Base-by-base conservation (phyloP, 2,888 invertebrate genomes). In the Tortrix viridana region DNA sequence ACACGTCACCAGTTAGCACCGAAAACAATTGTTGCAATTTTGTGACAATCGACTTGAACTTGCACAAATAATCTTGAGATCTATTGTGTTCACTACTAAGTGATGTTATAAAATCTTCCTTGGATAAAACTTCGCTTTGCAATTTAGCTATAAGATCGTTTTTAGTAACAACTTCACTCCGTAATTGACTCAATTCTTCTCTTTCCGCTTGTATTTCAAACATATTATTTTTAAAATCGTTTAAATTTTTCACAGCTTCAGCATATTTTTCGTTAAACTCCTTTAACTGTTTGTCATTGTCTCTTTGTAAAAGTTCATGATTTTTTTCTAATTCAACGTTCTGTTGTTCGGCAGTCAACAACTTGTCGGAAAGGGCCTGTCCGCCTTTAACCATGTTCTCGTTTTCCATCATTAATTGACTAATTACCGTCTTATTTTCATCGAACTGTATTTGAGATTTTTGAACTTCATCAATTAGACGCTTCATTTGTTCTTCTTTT, bases 1-100 rank as follows among this genome's bases (percentile, higher is more conserved):
- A 70, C 48, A 75, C 72, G 53, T 81, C 76, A 23, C 77, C 77
- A 18, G 81, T 75, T 60, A 86, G 67, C 60, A 75, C 71, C 3
- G 60, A 50, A 14, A 83, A 70, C 58, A 86, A 76, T 49, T 71
- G 69, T 66, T 81, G 74, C 49, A 82, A 50, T 70, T 79, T 81
- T 16, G 54, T 56, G 44, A 82, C 59, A 6, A 73, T 68, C 20
- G 70, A 65, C 68, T 82, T 82, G 20, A 77, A 80, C 68, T 73
- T 75, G 12, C 66, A 48, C 53, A 86, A 60, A 67, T 77, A 68
- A 65, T 79, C 71, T 57, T 77, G 69, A n/a, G 67, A 71, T 62
- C 72, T 69, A 46, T 69, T 65, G 41, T 75, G 73, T 41, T 72
- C 62, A 62, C 75, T 69, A 26, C 69, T 19, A 19, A 55, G 26